phyloP scores from a whole-genome alignment of 2,113 vertebrate genomes.

The Scalopus aquaticus region DNA sequence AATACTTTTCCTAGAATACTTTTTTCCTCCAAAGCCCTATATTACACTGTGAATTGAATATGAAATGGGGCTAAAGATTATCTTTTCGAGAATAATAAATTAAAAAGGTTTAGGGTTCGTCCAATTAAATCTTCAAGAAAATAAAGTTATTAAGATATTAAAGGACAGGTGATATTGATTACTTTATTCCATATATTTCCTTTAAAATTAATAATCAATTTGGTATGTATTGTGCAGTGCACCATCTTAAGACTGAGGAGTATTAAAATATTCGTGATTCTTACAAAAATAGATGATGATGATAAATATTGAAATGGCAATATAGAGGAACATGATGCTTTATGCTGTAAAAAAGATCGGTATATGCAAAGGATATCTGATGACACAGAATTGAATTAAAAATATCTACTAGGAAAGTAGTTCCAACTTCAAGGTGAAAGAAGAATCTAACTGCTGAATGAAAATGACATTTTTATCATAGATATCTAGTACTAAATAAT shows the following conservation, averaged over 20 bases:
- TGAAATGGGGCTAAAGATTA: not conserved
- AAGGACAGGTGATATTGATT: not conserved
- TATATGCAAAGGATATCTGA: not conserved
- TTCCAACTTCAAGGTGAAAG: not conserved
- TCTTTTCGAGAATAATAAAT: not conserved
- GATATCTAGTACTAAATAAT: not conserved
- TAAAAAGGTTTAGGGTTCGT: not conserved
- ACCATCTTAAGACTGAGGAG: not conserved
- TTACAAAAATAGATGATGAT: not conserved
- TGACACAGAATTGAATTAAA: not conserved
- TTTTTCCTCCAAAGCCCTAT: not conserved
- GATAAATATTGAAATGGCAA: not conserved
- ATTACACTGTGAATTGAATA: not conserved
- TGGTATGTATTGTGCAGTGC: not conserved
- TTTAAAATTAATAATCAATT: not conserved
- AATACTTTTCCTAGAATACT: not conserved
- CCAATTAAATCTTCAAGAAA: not conserved
- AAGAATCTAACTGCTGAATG: not conserved
- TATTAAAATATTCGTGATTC: not conserved
- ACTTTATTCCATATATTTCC: not conserved
- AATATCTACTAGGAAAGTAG: not conserved
- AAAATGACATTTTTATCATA: not conserved
- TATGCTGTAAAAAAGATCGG: not conserved
- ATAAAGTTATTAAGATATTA: not conserved
- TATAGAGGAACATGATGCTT: not conserved